These are phyloP conservation scores for Philypnodon macrostomus DNA, from an alignment of 2,797 vertebrate species.

Conservation along the genomic window DNA sequence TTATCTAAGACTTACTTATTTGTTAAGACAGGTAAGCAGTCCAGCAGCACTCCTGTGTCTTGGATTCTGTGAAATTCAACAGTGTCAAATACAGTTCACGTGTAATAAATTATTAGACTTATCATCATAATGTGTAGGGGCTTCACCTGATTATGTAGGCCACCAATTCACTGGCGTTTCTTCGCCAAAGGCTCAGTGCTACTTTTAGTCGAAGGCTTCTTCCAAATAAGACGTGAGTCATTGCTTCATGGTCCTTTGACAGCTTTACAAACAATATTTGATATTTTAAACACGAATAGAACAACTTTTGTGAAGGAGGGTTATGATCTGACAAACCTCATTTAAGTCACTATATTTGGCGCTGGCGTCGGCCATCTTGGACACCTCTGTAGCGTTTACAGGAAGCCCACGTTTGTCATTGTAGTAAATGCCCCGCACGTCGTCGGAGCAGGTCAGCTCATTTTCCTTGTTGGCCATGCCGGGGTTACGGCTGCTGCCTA, in stretches of 20 bases:
- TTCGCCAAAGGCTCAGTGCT: slow-evolving; percentile 93
- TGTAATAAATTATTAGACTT: background rate
- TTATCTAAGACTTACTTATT: slow-evolving; percentile 82
- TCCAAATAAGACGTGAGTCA: slow-evolving; percentile 93
- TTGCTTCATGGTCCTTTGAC: slow-evolving; percentile 94
- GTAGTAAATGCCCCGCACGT: slow-evolving; percentile 63
- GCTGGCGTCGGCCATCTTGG: slow-evolving; percentile 88
- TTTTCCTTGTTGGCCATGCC: slow-evolving; percentile 99
- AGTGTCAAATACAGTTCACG: background rate
- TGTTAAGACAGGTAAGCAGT: slow-evolving; percentile 94
- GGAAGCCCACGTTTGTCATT: slow-evolving; percentile 69
- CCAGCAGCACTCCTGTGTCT: slow-evolving; percentile 91
- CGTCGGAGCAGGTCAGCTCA: slow-evolving; percentile 89
- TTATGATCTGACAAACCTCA: slow-evolving; percentile 75
- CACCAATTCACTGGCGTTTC: slow-evolving; percentile 91
- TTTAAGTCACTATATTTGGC: slow-evolving; percentile 91
- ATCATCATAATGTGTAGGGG: background rate
- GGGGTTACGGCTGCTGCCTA: slow-evolving; percentile 83
- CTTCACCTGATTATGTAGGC: slow-evolving; percentile 91
- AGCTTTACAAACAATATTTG: slow-evolving; percentile 70
- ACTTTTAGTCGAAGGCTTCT: slow-evolving; percentile 93
- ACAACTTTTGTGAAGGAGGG: background rate
- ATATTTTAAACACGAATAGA: background rate
- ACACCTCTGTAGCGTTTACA: slow-evolving; percentile 77
- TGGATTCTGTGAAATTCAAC: slow-evolving; percentile 79